Percentiles rank a stretch among this genome's conserved stretches.
phyloP scores from a whole-genome alignment of 2,797 vertebrate species.

The Taeniopygia guttata region DNA sequence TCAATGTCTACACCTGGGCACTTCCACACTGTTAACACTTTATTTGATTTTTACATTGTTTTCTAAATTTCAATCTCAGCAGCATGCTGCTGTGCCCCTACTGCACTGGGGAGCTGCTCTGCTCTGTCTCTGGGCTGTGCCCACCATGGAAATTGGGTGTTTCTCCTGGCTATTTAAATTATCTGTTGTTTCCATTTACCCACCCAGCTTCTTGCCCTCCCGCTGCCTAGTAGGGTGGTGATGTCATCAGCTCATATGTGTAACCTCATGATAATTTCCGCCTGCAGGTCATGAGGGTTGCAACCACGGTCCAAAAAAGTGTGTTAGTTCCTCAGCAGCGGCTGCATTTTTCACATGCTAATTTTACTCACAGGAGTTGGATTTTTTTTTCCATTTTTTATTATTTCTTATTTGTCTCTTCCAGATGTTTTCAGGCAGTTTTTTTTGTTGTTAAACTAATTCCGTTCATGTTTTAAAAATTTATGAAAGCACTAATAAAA shows the following conservation, averaged over 20 bases:
- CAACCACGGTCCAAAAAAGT: not conserved
- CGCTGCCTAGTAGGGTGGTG: not conserved
- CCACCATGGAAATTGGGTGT: not conserved
- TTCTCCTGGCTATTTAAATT: not conserved
- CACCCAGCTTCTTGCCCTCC: not conserved
- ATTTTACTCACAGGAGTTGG: constrained; percentile 71
- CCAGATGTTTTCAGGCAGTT: constrained; percentile 83
- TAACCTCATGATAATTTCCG: not conserved
- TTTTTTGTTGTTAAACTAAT: constrained; percentile 81
- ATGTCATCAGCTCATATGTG: not conserved
- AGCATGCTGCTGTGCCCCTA: not conserved
- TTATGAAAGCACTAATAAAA: constrained; percentile 85
- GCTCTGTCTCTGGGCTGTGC: not conserved
- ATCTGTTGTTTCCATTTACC: constrained; percentile 25
- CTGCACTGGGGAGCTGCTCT: not conserved
- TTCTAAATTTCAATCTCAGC: not conserved
- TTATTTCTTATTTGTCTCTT: constrained; percentile 81
- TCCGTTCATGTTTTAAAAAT: constrained; percentile 86
- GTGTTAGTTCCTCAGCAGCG: constrained; percentile 33
- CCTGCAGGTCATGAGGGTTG: not conserved
- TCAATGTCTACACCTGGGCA: not conserved
- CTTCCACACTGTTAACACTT: not conserved
- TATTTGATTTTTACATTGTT: not conserved
- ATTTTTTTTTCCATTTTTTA: constrained; percentile 64
- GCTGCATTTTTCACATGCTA: constrained; percentile 73